Base-by-base conservation (phyloP, 2,888 invertebrate species). In the Brenthis daphne region DNA sequence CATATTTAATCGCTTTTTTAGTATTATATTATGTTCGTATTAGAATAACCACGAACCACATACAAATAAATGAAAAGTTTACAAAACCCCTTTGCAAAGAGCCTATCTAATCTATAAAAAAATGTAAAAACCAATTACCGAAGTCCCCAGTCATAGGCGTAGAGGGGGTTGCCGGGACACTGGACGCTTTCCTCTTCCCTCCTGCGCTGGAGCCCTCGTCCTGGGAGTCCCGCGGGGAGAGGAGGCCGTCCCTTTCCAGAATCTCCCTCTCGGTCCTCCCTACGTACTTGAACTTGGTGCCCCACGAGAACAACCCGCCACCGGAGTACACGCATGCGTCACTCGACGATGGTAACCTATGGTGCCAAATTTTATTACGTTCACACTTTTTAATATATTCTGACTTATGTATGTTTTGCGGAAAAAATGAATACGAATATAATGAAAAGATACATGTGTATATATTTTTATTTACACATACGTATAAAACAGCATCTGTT, bases 401-500 rank as follows among this genome's bases (percentile, higher is more conserved):
- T 3, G 29, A 29, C 5, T 29, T 29, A 29, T 29, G 4, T 29
- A 29, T 5, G 4, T 16, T 53, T 53, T 16, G 11, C 1, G 8
- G 37, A 43, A 43, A 43, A 43, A 6, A 43, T 43, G 2, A 43
- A 2, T 11, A 43, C 11, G 11, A 11, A 43, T 43, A 3, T 43
- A 11, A 43, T 11, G 37, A 43, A 43, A 43, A 11, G 20, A 20
- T 20, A 57, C 2, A 37, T 57, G 8, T n/a, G 43, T 13, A 37
- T 20, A 57, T 37, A 47, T 20, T n/a, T 12, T 3, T 29, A n/a
- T 33, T 20, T 20, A 51, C 33, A 94, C 96, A 95, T 93, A 98
- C 98, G 99, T 99, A 91, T 98, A 99, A 93, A 99, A 99, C 76
- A 99, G 93, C 96, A 99, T 98, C 92, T 99, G 99, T 85, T 99